Evolutionary conservation across 1,140 invertebrate genomes (phyloP).

Genomic region (Eufriesea mexicana): DNA sequence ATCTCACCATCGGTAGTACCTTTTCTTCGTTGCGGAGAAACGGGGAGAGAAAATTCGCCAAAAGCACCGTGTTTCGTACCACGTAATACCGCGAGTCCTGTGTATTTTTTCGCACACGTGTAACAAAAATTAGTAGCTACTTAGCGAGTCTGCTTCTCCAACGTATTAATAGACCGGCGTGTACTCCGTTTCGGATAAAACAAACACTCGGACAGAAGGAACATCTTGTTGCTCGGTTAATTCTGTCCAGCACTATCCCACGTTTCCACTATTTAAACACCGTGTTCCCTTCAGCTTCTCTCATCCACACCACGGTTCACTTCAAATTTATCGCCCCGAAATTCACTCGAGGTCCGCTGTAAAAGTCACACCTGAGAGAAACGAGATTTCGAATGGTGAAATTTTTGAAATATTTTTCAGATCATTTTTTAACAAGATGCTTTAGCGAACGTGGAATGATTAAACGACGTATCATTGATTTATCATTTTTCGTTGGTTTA

Average conservation of each 20-base stretch:
- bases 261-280: slow-evolving; percentile 4
- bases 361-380: no score
- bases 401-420: no score
- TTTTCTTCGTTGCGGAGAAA: background rate
- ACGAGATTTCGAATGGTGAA: no score
- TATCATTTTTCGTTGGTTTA: no score
- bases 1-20: background rate
- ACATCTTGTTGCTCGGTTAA: background rate
- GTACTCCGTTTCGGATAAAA: slow-evolving; percentile 3
- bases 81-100: background rate
- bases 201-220: background rate
- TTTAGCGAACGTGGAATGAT: no score
- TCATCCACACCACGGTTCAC: background rate
- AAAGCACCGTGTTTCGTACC: background rate
- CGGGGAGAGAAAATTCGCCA: background rate
- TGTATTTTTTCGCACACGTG: slow-evolving; percentile 13
- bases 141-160: background rate
- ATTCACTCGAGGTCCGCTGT: no score
- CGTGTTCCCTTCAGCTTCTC: background rate
- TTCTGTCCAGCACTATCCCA: slow-evolving; percentile 22
- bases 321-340: background rate
- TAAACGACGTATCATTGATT: no score
- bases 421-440: no score
- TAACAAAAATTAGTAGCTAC: slow-evolving; percentile 6
- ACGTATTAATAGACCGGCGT: slow-evolving; percentile 8